Evolutionary conservation across 2,888 invertebrate genomes (phyloP).

Genomic region (Myopa testacea): DNA sequence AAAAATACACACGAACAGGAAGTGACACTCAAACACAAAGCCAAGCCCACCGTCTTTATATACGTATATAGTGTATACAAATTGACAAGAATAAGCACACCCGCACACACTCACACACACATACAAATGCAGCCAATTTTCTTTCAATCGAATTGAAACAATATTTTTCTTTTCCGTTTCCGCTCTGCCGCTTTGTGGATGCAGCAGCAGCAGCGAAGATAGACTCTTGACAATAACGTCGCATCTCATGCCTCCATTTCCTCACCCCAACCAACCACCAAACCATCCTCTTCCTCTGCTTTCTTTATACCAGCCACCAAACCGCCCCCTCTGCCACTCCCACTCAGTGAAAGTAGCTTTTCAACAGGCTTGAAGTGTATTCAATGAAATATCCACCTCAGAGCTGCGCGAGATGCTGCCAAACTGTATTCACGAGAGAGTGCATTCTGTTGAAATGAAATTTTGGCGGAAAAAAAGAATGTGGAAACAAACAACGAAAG

Average conservation of each 20-base stretch:
- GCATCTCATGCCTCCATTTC: neutral
- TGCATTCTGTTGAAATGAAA: constrained; percentile 34
- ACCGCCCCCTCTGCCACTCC: neutral
- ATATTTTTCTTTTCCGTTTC: constrained; percentile 62
- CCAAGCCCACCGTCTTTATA: constrained; percentile 2
- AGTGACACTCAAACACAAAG: neutral
- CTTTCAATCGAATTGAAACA: constrained; percentile 62
- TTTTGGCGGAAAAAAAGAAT: constrained; percentile 8
- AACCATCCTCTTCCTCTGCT: neutral
- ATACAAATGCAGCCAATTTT: constrained; percentile 26
- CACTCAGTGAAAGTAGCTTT: neutral
- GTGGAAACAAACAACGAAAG: neutral
- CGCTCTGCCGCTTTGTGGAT: constrained; percentile 43
- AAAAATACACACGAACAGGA: neutral
- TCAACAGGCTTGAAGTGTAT: neutral
- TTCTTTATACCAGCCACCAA: no score
- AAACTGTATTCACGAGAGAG: constrained; percentile 9
- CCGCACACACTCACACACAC: constrained; percentile 12
- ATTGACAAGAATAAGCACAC: neutral
- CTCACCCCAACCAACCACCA: neutral
- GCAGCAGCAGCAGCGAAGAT: neutral
- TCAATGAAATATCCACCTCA: neutral
- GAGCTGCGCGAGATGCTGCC: neutral
- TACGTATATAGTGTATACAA: neutral
- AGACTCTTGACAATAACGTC: neutral